Percentiles rank a stretch among this genome's conserved stretches.
phyloP scores from a whole-genome alignment of 2,888 invertebrate genomes.

The Auanema sp. region DNA sequence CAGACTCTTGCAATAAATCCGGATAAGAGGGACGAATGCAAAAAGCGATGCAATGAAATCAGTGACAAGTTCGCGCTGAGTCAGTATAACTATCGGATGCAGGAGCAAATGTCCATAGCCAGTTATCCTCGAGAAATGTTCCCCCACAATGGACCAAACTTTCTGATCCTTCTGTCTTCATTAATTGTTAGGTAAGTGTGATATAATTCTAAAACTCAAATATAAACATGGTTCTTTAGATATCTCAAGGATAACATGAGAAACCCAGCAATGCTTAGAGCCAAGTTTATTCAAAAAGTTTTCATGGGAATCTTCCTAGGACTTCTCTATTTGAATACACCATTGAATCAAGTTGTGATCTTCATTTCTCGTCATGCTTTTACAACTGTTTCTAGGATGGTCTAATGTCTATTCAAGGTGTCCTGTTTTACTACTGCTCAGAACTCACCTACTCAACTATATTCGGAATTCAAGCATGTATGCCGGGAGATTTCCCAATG shows the following conservation, averaged over 20 bases:
- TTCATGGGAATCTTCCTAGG: conserved; percentile 73
- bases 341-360: conserved; percentile 25
- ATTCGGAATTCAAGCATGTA: conserved; percentile 85
- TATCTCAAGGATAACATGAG: conserved; percentile 48
- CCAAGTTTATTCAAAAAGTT: conserved; percentile 52
- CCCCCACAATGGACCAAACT: conserved; percentile 24
- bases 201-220: background rate
- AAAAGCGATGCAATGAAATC: conserved; percentile 67
- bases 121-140: conserved; percentile 20
- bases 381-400: conserved; percentile 75
- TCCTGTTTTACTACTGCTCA: conserved; percentile 83
- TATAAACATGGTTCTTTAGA: conserved; percentile 9
- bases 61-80: conserved; percentile 39
- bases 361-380: background rate
- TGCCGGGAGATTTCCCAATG: conserved; percentile 84
- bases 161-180: conserved; percentile 20
- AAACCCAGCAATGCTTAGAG: conserved; percentile 46
- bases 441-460: conserved; percentile 89
- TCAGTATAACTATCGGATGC: conserved; percentile 21
- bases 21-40: conserved; percentile 79
- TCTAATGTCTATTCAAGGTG: conserved; percentile 91
- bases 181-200: conserved; percentile 25
- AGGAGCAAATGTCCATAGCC: conserved; percentile 27
- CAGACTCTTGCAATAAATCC: conserved; percentile 80
- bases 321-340: conserved; percentile 77